These are phyloP conservation scores for Gadus macrocephalus DNA, from an alignment of 2,113 vertebrate genomes.

Conservation along the genomic window DNA sequence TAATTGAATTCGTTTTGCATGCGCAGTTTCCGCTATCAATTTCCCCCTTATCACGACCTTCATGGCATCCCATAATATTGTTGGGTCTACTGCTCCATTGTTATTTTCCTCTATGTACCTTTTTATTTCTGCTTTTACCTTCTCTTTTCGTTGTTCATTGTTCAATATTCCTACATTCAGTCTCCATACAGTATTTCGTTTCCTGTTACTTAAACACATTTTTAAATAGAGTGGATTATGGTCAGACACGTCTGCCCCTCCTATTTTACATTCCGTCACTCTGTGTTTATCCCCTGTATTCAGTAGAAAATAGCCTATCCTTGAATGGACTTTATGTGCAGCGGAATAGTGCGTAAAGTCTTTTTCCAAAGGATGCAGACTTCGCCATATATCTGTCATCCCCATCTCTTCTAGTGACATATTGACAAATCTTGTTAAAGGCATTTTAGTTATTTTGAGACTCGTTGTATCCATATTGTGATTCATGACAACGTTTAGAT, in stretches of 20 bases:
- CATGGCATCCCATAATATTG: slow-evolving; percentile 20
- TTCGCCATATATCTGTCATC: no score
- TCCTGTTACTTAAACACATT: no score
- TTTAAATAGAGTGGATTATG: not conserved
- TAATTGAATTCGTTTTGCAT: not conserved
- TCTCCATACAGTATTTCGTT: not conserved
- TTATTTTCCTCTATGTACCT: slow-evolving; percentile 8
- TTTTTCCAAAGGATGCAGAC: no score
- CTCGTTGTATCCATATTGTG: not conserved
- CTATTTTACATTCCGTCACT: not conserved
- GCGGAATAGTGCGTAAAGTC: not conserved
- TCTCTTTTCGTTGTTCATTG: no score
- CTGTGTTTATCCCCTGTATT: not conserved
- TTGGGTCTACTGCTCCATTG: slow-evolving; percentile 10
- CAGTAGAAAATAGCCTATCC: not conserved
- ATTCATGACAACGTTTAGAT: not conserved
- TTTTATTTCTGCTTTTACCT: not conserved
- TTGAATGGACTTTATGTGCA: not conserved
- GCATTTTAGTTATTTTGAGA: not conserved
- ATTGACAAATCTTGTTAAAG: not conserved
- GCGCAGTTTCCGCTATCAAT: not conserved
- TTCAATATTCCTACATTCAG: no score
- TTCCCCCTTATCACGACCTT: slow-evolving; percentile 25
- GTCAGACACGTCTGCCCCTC: not conserved
- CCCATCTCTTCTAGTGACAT: no score